These are phyloP conservation scores for Alosa alosa DNA, from an alignment of 2,113 vertebrate genomes.

Conservation along the genomic window DNA sequence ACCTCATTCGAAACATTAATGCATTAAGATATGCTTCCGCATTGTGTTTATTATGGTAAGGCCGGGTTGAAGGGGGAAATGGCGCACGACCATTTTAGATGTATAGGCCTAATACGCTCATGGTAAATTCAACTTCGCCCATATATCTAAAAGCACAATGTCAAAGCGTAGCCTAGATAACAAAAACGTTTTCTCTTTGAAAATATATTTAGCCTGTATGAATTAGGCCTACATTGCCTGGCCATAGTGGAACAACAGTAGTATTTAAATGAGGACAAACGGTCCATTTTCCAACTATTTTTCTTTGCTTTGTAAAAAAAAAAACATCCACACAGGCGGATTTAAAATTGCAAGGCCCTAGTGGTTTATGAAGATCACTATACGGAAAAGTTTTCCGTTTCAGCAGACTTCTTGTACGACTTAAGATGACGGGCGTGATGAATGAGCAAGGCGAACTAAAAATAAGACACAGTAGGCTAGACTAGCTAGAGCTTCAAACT, in stretches of 20 bases:
- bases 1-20: not conserved
- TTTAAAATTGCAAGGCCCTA: not conserved
- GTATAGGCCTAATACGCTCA: not conserved
- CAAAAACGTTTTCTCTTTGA: not conserved
- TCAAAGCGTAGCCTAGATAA: not conserved
- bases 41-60: not conserved
- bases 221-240: too few species aligned
- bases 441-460: not conserved
- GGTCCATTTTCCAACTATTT: not conserved
- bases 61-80: not conserved
- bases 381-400: not conserved
- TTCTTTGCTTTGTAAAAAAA: not conserved
- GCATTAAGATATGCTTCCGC: not conserved
- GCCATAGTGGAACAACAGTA: not conserved
- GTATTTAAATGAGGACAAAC: not conserved
- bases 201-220: not conserved
- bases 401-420: not conserved
- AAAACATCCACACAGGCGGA: not conserved
- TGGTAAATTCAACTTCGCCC: not conserved
- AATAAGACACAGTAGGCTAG: not conserved
- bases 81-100: not conserved
- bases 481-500: not conserved
- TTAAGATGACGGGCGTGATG: not conserved
- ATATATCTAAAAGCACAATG: not conserved
- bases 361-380: not conserved